phyloP scores from a whole-genome alignment of 2,888 invertebrate species.

The Andrena minutula region DNA sequence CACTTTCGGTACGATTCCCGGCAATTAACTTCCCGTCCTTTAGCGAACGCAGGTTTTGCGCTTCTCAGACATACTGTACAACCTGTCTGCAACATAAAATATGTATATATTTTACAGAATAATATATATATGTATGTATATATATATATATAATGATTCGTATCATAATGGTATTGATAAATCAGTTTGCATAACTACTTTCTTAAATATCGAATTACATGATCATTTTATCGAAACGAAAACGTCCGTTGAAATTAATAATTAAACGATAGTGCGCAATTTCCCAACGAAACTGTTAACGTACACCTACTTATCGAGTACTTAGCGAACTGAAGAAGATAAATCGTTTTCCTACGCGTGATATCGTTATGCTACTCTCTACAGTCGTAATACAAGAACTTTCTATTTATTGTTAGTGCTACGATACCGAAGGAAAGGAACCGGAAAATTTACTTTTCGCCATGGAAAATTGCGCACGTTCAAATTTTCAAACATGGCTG shows the following conservation, averaged over 20 bases:
- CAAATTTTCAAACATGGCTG: constrained; percentile 62
- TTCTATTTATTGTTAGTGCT: constrained; percentile 23
- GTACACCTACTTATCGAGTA: constrained; percentile 7
- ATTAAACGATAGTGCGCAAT: constrained; percentile 60
- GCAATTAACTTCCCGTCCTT: not conserved
- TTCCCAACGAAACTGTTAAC: constrained; percentile 51
- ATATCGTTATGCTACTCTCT: constrained; percentile 24
- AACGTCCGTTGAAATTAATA: constrained; percentile 53
- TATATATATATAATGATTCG: constrained; percentile 70
- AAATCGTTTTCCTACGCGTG: not conserved
- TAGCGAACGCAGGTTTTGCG: constrained; percentile 35
- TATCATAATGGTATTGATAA: constrained; percentile 57
- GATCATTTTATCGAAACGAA: constrained; percentile 48
- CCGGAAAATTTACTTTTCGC: not conserved
- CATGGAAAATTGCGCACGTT: constrained; percentile 68
- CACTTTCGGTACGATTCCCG: not conserved
- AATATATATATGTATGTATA: constrained; percentile 70
- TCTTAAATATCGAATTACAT: constrained; percentile 64
- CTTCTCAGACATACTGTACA: constrained; percentile 69
- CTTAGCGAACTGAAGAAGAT: constrained; percentile 5
- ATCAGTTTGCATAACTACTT: constrained; percentile 58
- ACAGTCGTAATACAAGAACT: constrained; percentile 19
- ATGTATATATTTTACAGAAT: constrained; percentile 78
- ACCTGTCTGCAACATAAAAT: constrained; percentile 73
- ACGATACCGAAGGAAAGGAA: constrained; percentile 10